Evolutionary conservation across 2,113 vertebrate species (phyloP).

Genomic region (Xiphophorus couchianus): DNA sequence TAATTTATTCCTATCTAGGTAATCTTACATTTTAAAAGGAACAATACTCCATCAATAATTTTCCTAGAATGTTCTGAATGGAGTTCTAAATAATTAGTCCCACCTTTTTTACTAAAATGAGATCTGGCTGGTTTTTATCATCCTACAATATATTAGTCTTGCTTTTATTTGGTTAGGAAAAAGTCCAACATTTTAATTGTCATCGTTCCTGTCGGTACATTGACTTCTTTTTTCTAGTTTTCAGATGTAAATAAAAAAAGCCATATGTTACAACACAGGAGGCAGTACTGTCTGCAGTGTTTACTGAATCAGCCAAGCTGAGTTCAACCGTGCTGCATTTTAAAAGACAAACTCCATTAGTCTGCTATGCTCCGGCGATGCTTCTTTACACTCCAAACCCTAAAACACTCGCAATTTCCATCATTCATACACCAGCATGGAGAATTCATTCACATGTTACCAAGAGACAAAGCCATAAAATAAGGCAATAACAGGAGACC

Average conservation of each 20-base stretch:
- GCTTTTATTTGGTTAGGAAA: too few relatives aligned
- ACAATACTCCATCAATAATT: too few relatives aligned
- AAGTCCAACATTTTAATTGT: not conserved
- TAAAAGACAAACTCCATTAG: not conserved
- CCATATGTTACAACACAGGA: not conserved
- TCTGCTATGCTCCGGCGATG: not conserved
- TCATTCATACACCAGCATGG: not conserved
- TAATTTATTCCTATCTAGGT: too few relatives aligned
- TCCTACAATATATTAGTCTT: too few relatives aligned
- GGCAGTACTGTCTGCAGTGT: not conserved
- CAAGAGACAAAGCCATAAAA: conserved; percentile 46
- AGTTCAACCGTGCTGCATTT: not conserved
- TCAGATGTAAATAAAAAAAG: not conserved
- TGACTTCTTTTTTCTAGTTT: not conserved
- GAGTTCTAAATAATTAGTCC: not conserved
- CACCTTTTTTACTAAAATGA: too few relatives aligned
- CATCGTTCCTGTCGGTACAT: not conserved
- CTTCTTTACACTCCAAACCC: not conserved
- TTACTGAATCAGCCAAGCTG: not conserved
- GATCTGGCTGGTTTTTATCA: too few relatives aligned
- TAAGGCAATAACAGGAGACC: conserved; percentile 53
- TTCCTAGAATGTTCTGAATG: not conserved
- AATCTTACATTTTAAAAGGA: too few relatives aligned
- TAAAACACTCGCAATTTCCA: not conserved
- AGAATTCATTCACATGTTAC: not conserved